Conservation (phyloP, 2,888 invertebrate genomes). For the Steromphala cineraria region DNA sequence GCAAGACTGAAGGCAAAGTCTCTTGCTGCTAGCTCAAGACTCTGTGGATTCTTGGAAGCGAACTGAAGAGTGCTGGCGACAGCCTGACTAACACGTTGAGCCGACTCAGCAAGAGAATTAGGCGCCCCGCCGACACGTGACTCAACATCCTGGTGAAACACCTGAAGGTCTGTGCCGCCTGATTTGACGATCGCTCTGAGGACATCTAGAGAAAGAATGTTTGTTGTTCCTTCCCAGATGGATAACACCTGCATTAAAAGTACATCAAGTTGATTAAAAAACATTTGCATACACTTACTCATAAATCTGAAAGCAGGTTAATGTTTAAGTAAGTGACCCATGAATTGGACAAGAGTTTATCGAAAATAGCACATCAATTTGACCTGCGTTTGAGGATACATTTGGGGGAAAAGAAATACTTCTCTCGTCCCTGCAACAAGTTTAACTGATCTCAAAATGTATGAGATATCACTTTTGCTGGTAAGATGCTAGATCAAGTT, state of each 20-base stretch:
- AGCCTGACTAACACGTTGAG: constrained; percentile 52
- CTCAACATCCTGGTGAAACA: constrained; percentile 68
- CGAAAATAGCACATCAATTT: too few species aligned
- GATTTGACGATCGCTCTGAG: constrained; percentile 77
- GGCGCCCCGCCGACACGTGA: constrained; percentile 47
- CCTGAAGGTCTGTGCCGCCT: constrained; percentile 74
- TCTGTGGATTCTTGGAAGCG: constrained; percentile 50
- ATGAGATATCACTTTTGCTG: too few species aligned
- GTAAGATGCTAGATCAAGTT: too few species aligned
- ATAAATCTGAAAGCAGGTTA: too few species aligned
- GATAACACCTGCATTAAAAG: constrained; percentile 75
- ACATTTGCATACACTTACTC: too few species aligned
- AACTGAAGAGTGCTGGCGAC: constrained; percentile 40
- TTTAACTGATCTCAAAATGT: too few species aligned
- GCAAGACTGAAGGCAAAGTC: constrained; percentile 77
- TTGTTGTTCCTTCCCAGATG: constrained; percentile 81
- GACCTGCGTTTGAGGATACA: too few species aligned
- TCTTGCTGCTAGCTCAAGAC: constrained; percentile 75
- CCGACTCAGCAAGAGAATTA: constrained; percentile 41
- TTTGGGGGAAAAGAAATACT: too few species aligned
- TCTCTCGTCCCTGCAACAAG: too few species aligned
- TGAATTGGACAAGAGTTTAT: too few species aligned
- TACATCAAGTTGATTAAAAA: too few species aligned
- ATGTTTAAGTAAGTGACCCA: too few species aligned
- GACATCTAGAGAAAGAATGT: constrained; percentile 78